Base-by-base conservation (phyloP, 2,888 invertebrate species). In the Notodonta dromedarius region DNA sequence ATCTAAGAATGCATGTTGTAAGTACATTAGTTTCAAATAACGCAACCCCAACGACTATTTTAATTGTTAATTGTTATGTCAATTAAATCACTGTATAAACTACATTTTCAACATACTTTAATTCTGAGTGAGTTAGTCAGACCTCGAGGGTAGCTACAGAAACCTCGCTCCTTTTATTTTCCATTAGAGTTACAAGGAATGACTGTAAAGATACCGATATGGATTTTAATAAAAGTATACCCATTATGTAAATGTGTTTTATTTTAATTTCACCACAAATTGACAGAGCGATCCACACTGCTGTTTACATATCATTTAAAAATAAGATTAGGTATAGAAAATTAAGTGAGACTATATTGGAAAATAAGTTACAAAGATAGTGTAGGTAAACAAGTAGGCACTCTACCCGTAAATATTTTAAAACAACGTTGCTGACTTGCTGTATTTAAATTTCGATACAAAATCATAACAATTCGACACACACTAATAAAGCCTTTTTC, bases 141-240 rank as follows among this genome's bases (percentile, higher is more conserved):
- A 5, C 5, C 5, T n/a, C 13, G 13, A n/a, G n/a, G 46, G 46
- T 46, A n/a, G 11, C 42, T 42, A 42, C 42, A 42, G 42, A 42
- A 12, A 42, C 5, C 46, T 4, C 11, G n/a, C 69, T 67, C 57
- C 61, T 58, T 65, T 66, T 66, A 62, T 70, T 70, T 71, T 71
- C 69, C 69, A 66, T 71, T 62, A 70, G 70, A 67, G 70, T 72
- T 68, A 69, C 71, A 71, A 65, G 63, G 77, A 76, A 77, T 74
- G 76, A 76, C 76, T 61, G 76, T 78, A 74, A 79, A 71, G 73
- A 76, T 76, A 68, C 72, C 68, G 77, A 70, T 78, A 75, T 76
- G 78, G 80, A 84, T 84, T 88, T 88, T 86, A 88, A 84, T 88
- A 88, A 87, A 88, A 82, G 78, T 88, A 85, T 86, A 84, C 83